phyloP scores from a whole-genome alignment of 2,113 vertebrate species.

The Mugil cephalus region DNA sequence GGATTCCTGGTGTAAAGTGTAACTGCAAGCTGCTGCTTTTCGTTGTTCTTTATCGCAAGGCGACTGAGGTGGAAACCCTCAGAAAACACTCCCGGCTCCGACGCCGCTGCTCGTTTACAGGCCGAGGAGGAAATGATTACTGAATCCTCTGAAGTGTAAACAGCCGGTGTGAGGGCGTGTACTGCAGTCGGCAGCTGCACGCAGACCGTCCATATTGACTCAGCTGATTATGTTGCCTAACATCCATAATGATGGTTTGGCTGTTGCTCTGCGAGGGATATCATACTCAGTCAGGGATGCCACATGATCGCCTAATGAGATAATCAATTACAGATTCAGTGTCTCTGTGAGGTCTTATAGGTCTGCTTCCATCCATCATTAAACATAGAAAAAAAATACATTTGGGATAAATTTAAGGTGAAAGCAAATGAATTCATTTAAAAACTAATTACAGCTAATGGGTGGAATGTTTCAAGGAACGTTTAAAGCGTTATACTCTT shows the following conservation, averaged over 20 bases:
- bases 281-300: slow-evolving; percentile 7
- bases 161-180: slow-evolving; percentile 13
- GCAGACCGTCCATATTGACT: slow-evolving; percentile 48
- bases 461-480: too few species aligned
- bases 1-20: slow-evolving; percentile 33
- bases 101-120: slow-evolving; percentile 35
- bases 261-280: not conserved
- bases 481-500: too few species aligned
- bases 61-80: slow-evolving; percentile 23
- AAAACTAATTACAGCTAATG: too few species aligned
- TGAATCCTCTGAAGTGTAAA: slow-evolving; percentile 53
- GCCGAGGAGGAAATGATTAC: slow-evolving; percentile 15
- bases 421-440: not conserved
- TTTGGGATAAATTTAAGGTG: too few species aligned
- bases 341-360: not conserved
- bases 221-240: slow-evolving; percentile 42
- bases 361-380: not conserved
- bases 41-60: slow-evolving; percentile 8
- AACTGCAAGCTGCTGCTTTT: slow-evolving; percentile 1
- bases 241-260: slow-evolving; percentile 40
- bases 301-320: slow-evolving; percentile 13
- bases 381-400: too few species aligned
- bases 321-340: slow-evolving; percentile 37
- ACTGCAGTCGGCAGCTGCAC: slow-evolving; percentile 34
- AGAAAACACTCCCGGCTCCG: slow-evolving; percentile 16